phyloP scores from a whole-genome alignment of 2,797 vertebrate genomes.

The Anguilla anguilla region DNA sequence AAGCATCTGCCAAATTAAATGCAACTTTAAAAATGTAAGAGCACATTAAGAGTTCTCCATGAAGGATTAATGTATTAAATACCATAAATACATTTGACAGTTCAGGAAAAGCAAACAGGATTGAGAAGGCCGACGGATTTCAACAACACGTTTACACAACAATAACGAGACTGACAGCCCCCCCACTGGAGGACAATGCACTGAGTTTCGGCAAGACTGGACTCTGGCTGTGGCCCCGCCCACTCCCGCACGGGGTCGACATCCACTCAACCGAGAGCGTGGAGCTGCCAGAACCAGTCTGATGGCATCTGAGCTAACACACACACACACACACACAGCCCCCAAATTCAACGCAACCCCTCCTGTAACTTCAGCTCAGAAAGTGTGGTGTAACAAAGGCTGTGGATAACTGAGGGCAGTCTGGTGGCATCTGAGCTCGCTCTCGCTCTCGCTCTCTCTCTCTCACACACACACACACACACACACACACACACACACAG shows the following conservation, averaged over 20 bases:
- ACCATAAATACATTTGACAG: neutral
- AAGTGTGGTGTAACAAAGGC: slow-evolving; percentile 4
- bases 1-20: no score
- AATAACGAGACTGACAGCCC: neutral
- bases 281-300: slow-evolving; percentile 60
- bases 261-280: neutral
- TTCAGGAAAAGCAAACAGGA: neutral
- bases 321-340: neutral
- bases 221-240: slow-evolving; percentile 11
- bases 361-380: neutral
- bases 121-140: neutral
- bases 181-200: neutral
- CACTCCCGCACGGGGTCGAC: slow-evolving; percentile 7
- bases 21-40: no score
- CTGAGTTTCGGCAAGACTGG: neutral
- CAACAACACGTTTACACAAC: neutral
- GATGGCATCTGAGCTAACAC: slow-evolving; percentile 48
- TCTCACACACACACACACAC: slow-evolving; percentile 25
- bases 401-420: neutral
- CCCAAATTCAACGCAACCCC: neutral
- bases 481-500: neutral
- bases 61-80: neutral
- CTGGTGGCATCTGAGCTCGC: no score
- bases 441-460: no score
- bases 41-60: neutral